Evolutionary conservation across 2,888 invertebrate genomes (phyloP).

Genomic region (Drosophila neoperkinsi): DNA sequence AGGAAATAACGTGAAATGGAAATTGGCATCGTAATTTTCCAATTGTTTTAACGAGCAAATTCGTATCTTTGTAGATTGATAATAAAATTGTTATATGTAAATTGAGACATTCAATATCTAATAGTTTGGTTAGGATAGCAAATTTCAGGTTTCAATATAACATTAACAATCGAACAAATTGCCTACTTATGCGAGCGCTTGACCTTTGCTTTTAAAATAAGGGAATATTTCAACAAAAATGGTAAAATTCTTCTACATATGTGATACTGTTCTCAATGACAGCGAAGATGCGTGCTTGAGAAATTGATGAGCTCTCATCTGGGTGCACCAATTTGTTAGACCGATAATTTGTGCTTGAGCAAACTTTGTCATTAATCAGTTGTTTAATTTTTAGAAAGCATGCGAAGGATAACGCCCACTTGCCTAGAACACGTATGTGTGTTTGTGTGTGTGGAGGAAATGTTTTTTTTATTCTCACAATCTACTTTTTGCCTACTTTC

Average conservation of each 20-base stretch:
- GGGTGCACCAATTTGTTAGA: slow-evolving; percentile 63
- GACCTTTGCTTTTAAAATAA: slow-evolving; percentile 3
- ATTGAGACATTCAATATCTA: background rate
- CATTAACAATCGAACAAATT: background rate
- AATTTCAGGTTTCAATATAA: background rate
- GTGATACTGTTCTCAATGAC: background rate
- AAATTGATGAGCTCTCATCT: slow-evolving; percentile 67
- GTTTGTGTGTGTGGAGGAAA: slow-evolving; percentile 6
- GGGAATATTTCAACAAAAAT: background rate
- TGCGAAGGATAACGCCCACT: slow-evolving; percentile 34
- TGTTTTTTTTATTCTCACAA: slow-evolving; percentile 16
- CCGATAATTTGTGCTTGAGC: slow-evolving; percentile 65
- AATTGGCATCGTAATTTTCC: background rate
- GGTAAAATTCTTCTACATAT: background rate
- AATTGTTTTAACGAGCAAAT: background rate
- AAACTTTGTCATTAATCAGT: slow-evolving; percentile 75
- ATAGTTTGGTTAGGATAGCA: background rate
- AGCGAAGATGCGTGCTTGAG: slow-evolving; percentile 12
- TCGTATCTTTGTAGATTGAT: background rate
- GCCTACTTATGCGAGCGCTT: background rate
- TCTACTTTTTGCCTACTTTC: slow-evolving; percentile 26
- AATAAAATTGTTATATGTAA: background rate
- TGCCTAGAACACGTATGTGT: background rate
- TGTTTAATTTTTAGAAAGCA: slow-evolving; percentile 70
- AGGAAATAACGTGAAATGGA: background rate